These are phyloP conservation scores for Phorcus lineatus DNA, from an alignment of 2,888 invertebrate genomes.

Conservation along the genomic window DNA sequence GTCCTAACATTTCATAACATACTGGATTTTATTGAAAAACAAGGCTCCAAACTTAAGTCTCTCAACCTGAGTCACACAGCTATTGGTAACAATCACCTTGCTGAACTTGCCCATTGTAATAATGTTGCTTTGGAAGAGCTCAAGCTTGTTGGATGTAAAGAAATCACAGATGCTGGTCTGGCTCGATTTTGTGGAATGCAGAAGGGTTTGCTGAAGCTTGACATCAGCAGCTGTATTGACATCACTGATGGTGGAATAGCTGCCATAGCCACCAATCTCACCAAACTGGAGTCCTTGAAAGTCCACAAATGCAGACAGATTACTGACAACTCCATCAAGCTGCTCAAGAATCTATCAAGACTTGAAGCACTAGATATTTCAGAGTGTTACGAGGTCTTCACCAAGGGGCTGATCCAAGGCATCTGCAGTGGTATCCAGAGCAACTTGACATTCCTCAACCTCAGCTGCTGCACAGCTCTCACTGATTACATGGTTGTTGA, in stretches of 20 bases:
- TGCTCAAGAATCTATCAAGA: slow-evolving; percentile 79
- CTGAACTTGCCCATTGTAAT: slow-evolving; percentile 78
- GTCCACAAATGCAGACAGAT: slow-evolving; percentile 82
- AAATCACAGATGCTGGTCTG: slow-evolving; percentile 81
- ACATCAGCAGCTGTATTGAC: slow-evolving; percentile 81
- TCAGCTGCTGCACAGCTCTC: slow-evolving; percentile 74
- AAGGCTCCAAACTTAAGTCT: slow-evolving; percentile 79
- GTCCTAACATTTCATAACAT: slow-evolving; percentile 84
- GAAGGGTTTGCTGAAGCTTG: slow-evolving; percentile 79
- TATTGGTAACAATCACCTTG: slow-evolving; percentile 81
- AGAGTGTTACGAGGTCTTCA: slow-evolving; percentile 81
- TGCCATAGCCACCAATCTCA: slow-evolving; percentile 80
- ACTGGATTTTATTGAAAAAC: slow-evolving; percentile 79
- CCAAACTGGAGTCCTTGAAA: slow-evolving; percentile 80
- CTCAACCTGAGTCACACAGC: slow-evolving; percentile 83
- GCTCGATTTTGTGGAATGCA: slow-evolving; percentile 79
- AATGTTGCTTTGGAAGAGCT: slow-evolving; percentile 78
- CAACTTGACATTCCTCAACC: slow-evolving; percentile 62
- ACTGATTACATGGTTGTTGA: slow-evolving; percentile 81
- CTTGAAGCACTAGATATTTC: slow-evolving; percentile 82
- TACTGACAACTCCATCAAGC: slow-evolving; percentile 80
- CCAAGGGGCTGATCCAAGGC: slow-evolving; percentile 81
- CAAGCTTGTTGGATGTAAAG: slow-evolving; percentile 80
- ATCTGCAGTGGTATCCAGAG: slow-evolving; percentile 74
- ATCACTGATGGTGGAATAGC: slow-evolving; percentile 82